phyloP scores from a whole-genome alignment of 2,113 vertebrate species.

The Paratilapia polleni region DNA sequence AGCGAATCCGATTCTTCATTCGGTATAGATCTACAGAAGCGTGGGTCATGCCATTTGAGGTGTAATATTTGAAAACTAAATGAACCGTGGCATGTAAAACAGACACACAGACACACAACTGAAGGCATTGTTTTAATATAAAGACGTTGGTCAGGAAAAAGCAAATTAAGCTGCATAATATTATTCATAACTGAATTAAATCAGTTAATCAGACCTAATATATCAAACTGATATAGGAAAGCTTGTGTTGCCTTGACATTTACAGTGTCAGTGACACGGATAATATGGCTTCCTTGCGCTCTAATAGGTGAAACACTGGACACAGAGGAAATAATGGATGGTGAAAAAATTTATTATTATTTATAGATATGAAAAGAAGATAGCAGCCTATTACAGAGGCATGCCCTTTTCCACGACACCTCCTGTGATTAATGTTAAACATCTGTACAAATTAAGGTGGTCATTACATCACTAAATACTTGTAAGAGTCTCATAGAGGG shows the following conservation, averaged over 20 bases:
- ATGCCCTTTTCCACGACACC: constrained; percentile 4
- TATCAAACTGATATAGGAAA: constrained; percentile 7
- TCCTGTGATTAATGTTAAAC: constrained; percentile 24
- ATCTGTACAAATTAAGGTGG: constrained; percentile 2
- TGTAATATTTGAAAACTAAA: constrained; percentile 3
- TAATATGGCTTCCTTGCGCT: constrained; percentile 13
- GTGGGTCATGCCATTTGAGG: not conserved
- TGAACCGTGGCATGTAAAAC: not conserved
- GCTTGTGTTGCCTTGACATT: constrained; percentile 58
- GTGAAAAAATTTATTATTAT: not conserved
- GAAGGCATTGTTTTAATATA: not conserved
- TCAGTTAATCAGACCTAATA: constrained; percentile 39
- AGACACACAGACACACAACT: not conserved
- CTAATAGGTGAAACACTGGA: not conserved
- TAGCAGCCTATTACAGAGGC: not conserved
- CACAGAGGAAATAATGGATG: constrained; percentile 14
- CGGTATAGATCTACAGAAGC: not conserved
- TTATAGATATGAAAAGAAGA: constrained; percentile 9
- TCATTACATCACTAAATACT: not conserved
- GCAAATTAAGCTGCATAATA: constrained; percentile 20
- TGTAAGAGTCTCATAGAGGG: not conserved
- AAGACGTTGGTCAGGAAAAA: constrained; percentile 16
- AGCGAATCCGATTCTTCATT: not conserved
- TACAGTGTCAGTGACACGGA: constrained; percentile 36
- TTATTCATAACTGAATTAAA: constrained; percentile 37